Evolutionary conservation across 2,888 invertebrate species (phyloP).

Genomic region (Cataglyphis altisquamis): DNA sequence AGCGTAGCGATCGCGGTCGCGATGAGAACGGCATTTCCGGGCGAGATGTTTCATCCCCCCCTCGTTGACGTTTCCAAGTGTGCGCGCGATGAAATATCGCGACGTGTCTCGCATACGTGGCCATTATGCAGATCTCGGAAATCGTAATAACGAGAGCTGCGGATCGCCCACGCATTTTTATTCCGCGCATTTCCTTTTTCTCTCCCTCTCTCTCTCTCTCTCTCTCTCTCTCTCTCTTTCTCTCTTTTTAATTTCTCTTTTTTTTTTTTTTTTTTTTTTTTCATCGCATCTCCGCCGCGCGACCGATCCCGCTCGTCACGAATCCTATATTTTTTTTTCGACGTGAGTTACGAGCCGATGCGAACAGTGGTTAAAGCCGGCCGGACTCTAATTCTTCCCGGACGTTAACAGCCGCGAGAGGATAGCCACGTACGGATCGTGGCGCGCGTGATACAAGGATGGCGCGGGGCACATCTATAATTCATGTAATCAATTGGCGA

Average conservation of each 20-base stretch:
- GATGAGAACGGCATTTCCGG: constrained; percentile 44
- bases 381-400: constrained; percentile 77
- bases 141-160: constrained; percentile 70
- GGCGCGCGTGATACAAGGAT: constrained; percentile 67
- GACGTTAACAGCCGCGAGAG: constrained; percentile 79
- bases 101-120: constrained; percentile 61
- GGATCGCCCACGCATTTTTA: constrained; percentile 58
- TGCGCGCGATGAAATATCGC: constrained; percentile 67
- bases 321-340: constrained; percentile 63
- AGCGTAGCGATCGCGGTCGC: constrained; percentile 34
- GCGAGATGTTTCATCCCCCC: constrained; percentile 48
- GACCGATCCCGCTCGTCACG: constrained; percentile 58
- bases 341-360: constrained; percentile 68
- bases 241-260: background rate
- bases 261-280: background rate
- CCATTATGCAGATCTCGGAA: constrained; percentile 72
- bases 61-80: constrained; percentile 48
- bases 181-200: background rate
- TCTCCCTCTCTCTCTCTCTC: background rate
- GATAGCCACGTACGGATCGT: constrained; percentile 76
- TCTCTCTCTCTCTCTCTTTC: background rate
- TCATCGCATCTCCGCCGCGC: constrained; percentile 15
- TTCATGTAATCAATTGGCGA: constrained; percentile 81
- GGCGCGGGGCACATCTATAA: constrained; percentile 74
- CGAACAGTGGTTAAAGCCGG: constrained; percentile 72